Base-by-base conservation (phyloP, 2,797 vertebrate genomes). In the Austrolebias charrua region DNA sequence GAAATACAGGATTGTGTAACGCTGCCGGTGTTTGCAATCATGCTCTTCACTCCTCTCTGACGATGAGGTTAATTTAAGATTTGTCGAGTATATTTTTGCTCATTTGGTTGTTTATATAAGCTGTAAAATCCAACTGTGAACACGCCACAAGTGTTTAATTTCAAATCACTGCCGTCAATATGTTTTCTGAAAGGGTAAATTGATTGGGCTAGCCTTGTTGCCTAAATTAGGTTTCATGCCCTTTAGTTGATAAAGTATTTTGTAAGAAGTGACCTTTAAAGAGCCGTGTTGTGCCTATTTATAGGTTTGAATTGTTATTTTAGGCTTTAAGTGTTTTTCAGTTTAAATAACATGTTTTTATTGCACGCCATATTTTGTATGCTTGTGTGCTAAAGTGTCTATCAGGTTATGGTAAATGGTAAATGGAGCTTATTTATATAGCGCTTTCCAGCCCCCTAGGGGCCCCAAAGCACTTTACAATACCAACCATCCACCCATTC, bases 61-160 rank as follows among this genome's bases (percentile, higher is more conserved):
- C 77, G 73, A 85, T 78, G 81, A 83, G 76, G 83, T 86, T 85
- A 82, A 82, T 86, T 77, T 78, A 2, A 40, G 50, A 49, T 78
- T 74, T 73, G 78, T 81, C 81, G 71, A 85, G 65, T 76, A 68
- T 65, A 75, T 78, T 83, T n/a, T 81, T 56, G 65, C 52, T 63
- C 66, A 67, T 82, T 77, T 63, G 2, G 54, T 76, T 85, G 79
- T 80, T 78, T 79, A 73, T 51, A 13, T 70, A 65, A 84, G 53
- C 63, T 56, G 54, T 58, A 60, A 63, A 43, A 62, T 57, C 60
- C 28, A 52, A 43, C 60, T 18, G 47, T 19, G 3, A 57, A 55
- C 75, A 33, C 24, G 43, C 16, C n/a, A 40, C 2, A 47, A 15
- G 6, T 50, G 69, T 60, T 78, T 67, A 16, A 54, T 70, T 71